Base-by-base conservation (phyloP, 2,888 invertebrate species). In the Mythimna loreyi region DNA sequence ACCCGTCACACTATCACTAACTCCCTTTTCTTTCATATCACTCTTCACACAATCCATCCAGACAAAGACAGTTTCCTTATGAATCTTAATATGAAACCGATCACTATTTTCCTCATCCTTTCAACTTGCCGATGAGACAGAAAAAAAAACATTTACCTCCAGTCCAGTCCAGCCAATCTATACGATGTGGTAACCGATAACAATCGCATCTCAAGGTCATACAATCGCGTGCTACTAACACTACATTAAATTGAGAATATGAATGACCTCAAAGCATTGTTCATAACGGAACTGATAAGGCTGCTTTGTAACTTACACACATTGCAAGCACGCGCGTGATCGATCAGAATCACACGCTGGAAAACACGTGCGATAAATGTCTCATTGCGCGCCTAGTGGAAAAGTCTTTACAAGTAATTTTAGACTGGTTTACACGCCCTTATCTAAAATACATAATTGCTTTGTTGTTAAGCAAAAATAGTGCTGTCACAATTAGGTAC, bases 231-330 rank as follows among this genome's bases (percentile, higher is more conserved):
- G 80, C 70, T 19, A 57, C 21, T 58, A 78, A 79, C 61, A 56
- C 62, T 45, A 62, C 49, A 52, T 53, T 57, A 75, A 73, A 79
- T 61, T 62, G 60, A 70, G 59, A 63, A 79, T 55, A 66, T 66
- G 62, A 79, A 66, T 79, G 75, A 78, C 78, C 75, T 74, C 77
- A 40, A 61, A 45, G 67, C 58, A 75, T 80, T 75, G 80, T 78
- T 80, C 61, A 61, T 55, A 75, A 45, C 58, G 23, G 63, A 40
- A 75, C 64, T 79, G 77, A 79, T 36, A 36, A 36, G 36, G 33
- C 28, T 78, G 75, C 69, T 57, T 55, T 77, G 67, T 63, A 47
- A 19, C 43, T 67, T 73, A 67, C 63, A 55, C 60, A 66, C 61
- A 59, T 62, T 56, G 49, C 11, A n/a, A 25, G 58, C 83, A 66